A percentile compares a stretch with the other conserved stretches of the same genome.
These are phyloP conservation scores for honey bee (Apis mellifera) DNA, from an alignment of 1,140 invertebrate species.

Conservation along the genomic window DNA sequence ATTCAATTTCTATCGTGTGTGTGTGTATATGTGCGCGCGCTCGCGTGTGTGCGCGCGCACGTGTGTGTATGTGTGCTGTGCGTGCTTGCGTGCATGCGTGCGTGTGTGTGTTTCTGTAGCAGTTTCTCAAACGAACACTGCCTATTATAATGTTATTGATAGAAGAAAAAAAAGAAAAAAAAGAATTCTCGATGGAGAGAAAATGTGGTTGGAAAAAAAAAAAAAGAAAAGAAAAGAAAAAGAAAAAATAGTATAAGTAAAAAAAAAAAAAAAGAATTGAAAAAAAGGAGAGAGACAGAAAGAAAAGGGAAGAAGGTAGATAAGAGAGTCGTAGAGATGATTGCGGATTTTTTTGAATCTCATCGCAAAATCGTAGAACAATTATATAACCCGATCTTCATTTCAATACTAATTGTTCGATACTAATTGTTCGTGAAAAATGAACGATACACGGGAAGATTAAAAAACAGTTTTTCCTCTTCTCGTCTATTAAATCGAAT, in stretches of 20 bases:
- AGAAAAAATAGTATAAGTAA: not conserved
- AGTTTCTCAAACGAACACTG: slow-evolving; percentile 69
- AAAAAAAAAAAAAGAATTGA: not conserved
- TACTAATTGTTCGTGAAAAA: slow-evolving; percentile 8
- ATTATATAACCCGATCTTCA: slow-evolving; percentile 37
- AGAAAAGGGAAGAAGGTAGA: not conserved
- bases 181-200: not conserved
- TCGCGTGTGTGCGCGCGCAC: not conserved
- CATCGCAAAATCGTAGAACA: slow-evolving; percentile 32
- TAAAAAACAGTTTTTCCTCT: slow-evolving; percentile 26
- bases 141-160: slow-evolving; percentile 61
- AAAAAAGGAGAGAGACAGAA: not conserved
- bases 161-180: slow-evolving; percentile 11
- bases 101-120: slow-evolving; percentile 52
- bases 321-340: slow-evolving; percentile 29
- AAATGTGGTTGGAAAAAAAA: not conserved
- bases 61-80: not conserved
- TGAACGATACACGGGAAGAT: not conserved
- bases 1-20: slow-evolving; percentile 19
- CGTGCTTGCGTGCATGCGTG: not conserved
- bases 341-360: slow-evolving; percentile 46
- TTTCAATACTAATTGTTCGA: slow-evolving; percentile 9
- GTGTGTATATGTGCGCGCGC: not conserved
- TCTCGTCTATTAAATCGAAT: slow-evolving; percentile 20
- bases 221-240: not conserved